These are phyloP conservation scores for Perithous albicinctus DNA, from an alignment of 2,888 invertebrate species.

Conservation along the genomic window DNA sequence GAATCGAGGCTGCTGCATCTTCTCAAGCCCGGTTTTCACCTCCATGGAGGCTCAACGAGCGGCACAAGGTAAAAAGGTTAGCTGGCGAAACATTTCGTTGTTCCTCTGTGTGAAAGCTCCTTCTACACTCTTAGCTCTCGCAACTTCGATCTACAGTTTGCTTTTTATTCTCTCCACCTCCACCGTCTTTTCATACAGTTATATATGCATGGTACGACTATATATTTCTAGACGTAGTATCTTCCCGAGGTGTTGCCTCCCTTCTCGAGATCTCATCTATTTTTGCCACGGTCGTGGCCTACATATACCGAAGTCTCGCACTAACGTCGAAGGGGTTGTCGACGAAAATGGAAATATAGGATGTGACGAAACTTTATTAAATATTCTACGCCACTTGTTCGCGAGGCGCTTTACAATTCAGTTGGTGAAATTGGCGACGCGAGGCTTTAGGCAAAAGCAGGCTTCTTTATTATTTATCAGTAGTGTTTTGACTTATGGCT, in stretches of 20 bases:
- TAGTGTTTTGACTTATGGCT: background rate
- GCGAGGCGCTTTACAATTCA: conserved; percentile 4
- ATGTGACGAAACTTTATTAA: conserved; percentile 16
- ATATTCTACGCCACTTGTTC: conserved; percentile 42
- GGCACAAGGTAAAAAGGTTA: conserved; percentile 36
- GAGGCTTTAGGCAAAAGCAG: background rate
- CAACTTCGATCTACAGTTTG: conserved; percentile 48
- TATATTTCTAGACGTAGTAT: conserved; percentile 1
- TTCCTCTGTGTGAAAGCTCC: conserved; percentile 52
- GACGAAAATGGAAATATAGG: background rate
- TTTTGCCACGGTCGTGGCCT: conserved; percentile 33
- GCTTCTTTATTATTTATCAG: background rate
- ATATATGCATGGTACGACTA: conserved; percentile 12
- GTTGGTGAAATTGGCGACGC: background rate
- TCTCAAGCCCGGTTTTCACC: conserved; percentile 29
- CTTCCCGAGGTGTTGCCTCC: background rate
- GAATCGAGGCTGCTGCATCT: conserved; percentile 41
- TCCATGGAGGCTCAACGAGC: conserved; percentile 23
- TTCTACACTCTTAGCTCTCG: conserved; percentile 15
- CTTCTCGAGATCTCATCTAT: conserved; percentile 39
- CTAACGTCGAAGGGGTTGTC: background rate
- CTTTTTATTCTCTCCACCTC: conserved; percentile 48
- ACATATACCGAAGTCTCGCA: conserved; percentile 3
- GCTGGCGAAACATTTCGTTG: conserved; percentile 53
- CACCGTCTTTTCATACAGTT: conserved; percentile 22